A percentile compares a stretch with the other conserved stretches of the same genome.
phyloP scores from a whole-genome alignment of 2,113 vertebrate species.

The Corapipo altera region DNA sequence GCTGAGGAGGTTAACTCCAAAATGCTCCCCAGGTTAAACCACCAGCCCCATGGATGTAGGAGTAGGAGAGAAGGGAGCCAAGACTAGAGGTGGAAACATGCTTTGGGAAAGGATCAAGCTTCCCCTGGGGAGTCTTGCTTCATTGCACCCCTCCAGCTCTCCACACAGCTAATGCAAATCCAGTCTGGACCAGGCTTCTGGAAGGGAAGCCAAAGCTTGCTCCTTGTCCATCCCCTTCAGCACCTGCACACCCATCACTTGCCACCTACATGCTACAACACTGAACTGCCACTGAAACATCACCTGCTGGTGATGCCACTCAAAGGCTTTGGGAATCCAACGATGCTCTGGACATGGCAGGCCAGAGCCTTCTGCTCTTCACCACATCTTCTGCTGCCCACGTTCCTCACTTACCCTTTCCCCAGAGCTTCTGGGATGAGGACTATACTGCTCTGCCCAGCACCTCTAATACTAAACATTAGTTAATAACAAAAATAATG shows the following conservation, averaged over 20 bases:
- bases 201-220: not conserved
- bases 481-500: not conserved
- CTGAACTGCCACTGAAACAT: not conserved
- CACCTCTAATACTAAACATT: not conserved
- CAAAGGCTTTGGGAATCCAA: not conserved
- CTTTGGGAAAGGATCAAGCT: not conserved
- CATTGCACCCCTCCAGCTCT: not conserved
- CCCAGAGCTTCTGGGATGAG: not conserved
- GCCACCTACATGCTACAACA: fast-evolving
- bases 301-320: not conserved
- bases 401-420: not conserved
- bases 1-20: not conserved
- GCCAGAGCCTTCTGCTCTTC: not conserved
- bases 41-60: not conserved
- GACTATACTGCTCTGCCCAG: not conserved
- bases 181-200: not conserved
- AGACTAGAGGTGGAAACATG: not conserved
- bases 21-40: not conserved
- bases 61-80: not conserved
- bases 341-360: not conserved
- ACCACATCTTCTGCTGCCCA: not conserved
- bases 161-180: not conserved
- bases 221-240: not conserved
- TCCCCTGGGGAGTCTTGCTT: not conserved
- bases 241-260: not conserved